Base-by-base conservation (phyloP, 2,888 invertebrate genomes). In the Morinoia aosen region DNA sequence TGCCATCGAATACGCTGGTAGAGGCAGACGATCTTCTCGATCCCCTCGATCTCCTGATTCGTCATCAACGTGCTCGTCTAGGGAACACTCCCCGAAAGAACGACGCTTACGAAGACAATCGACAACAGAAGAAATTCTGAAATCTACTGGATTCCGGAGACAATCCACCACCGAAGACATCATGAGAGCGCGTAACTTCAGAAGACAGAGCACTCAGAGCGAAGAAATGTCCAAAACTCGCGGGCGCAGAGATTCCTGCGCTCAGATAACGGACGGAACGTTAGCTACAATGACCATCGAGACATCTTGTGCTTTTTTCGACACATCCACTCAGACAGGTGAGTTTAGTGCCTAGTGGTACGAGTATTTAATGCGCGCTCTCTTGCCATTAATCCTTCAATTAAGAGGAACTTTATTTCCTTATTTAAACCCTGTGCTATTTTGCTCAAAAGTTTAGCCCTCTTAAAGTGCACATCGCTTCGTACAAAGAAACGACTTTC, bases 141-240 rank as follows among this genome's bases (percentile, higher is more conserved):
- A 99, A 97, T 98, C 99, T 0, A 98, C 99, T 95, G 99, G 99
- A 4, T 99, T 99, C 97, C 98, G 99, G 0, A 98, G 99, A 33
- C 99, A 99, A 97, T 98, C 98, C 8, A 99, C 99, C 16, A 99
- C 99, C 0, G 99, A 99, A 97, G 99, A 99, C 97, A 99, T 99
- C 98, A 99, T 99, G 96, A 98, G 99, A 19, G 99, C 99, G 97
- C 98, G 99, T 64, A 99, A 99, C 97, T 99, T 99, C 97, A 98
- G 99, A n/a, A 98, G 99, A 40, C 98, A 98, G 97, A 98, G 98
- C 97, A 99, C 98, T 0, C 99, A 99, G 97, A 98, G 98, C 97
- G 99, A 99, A 97, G 98, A 98, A 97, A 96, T 97, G 97, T 97
- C 97, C 48, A 97, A 97, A 93, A 98, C 97, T 96, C 98, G 98